Evolutionary conservation across 2,797 vertebrate genomes (phyloP).

Genomic region (Molossus molossus): DNA sequence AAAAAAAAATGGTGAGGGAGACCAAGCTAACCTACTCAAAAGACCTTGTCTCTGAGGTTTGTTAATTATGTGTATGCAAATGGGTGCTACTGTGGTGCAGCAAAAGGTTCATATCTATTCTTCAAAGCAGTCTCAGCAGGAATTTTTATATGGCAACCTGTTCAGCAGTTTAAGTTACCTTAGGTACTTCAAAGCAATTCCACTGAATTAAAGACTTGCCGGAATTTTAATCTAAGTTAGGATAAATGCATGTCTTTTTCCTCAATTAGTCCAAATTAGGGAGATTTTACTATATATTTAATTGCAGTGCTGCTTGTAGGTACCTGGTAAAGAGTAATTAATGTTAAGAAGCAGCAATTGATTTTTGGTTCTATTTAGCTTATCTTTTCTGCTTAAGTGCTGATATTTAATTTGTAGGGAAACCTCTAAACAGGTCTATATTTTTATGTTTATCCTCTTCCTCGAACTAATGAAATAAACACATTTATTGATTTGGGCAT

Average conservation of each 20-base stretch:
- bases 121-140: slow-evolving; percentile 25
- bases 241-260: slow-evolving; percentile 30
- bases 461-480: slow-evolving; percentile 75
- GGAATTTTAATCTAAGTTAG: slow-evolving; percentile 68
- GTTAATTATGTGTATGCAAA: slow-evolving; percentile 35
- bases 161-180: slow-evolving; percentile 51
- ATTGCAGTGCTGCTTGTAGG: slow-evolving; percentile 57
- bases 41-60: background rate
- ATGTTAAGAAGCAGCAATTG: slow-evolving; percentile 76
- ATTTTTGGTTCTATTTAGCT: slow-evolving; percentile 81
- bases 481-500: slow-evolving; percentile 77
- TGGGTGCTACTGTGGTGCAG: background rate
- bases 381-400: slow-evolving; percentile 81
- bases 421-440: slow-evolving; percentile 72
- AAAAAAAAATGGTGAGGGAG: background rate
- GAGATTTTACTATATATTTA: slow-evolving; percentile 74
- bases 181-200: slow-evolving; percentile 58
- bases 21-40: slow-evolving; percentile 1
- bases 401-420: slow-evolving; percentile 76
- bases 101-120: slow-evolving; percentile 39
- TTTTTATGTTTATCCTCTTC: slow-evolving; percentile 76
- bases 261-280: slow-evolving; percentile 76
- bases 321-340: slow-evolving; percentile 77
- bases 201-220: slow-evolving; percentile 50
- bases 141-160: slow-evolving; percentile 50